Conservation (phyloP, 2,888 invertebrate species). For the Cephus runcator region DNA sequence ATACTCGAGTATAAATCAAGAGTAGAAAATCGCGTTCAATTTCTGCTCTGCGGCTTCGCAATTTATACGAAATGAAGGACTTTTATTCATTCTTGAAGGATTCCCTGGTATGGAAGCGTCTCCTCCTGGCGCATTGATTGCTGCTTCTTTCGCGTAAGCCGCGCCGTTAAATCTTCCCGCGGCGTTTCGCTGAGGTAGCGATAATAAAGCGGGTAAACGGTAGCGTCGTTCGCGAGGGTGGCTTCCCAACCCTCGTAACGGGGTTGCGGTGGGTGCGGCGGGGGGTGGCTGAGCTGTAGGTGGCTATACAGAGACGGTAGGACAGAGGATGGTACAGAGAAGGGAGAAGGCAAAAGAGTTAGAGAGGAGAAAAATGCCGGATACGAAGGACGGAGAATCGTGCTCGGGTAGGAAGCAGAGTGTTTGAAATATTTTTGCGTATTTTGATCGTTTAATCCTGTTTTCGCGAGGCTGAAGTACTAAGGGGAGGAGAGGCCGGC, state of each 20-base stretch:
- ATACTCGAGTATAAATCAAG: neutral
- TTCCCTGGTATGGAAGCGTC: neutral
- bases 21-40: neutral
- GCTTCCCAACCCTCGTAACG: neutral
- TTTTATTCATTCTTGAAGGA: neutral
- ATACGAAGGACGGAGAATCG: neutral
- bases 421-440: conserved; percentile 24
- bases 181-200: neutral
- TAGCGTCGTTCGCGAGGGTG: neutral
- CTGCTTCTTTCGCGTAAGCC: neutral
- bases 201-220: neutral
- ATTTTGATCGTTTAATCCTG: conserved; percentile 31
- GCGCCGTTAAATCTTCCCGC: neutral
- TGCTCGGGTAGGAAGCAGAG: neutral
- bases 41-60: neutral
- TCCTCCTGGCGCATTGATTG: neutral
- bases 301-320: neutral
- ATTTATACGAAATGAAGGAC: neutral
- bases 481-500: neutral
- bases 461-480: conserved; percentile 10
- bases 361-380: neutral
- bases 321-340: neutral
- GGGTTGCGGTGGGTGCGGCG: neutral
- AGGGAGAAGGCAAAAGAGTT: neutral
- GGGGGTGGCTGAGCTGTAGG: neutral